Conservation (phyloP, 2,888 invertebrate species). For the Nysson spinosus region DNA sequence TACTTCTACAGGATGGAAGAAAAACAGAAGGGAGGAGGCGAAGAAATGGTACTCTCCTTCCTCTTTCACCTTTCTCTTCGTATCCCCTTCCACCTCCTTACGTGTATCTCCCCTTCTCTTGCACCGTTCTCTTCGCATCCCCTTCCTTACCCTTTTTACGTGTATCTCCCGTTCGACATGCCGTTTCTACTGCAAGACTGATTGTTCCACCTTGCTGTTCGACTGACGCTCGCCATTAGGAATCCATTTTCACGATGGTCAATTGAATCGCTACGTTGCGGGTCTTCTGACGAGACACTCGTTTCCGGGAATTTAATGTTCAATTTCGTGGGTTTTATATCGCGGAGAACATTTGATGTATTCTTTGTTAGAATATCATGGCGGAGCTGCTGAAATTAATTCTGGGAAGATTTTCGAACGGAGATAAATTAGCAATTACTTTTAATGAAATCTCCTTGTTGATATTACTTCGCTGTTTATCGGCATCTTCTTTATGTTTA, state of each 20-base stretch:
- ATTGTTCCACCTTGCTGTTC: constrained; percentile 61
- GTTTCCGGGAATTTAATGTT: constrained; percentile 4
- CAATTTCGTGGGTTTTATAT: no score
- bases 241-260: constrained; percentile 65
- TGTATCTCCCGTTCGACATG: constrained; percentile 47
- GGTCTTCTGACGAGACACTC: neutral
- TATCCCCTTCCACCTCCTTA: constrained; percentile 5
- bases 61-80: constrained; percentile 15
- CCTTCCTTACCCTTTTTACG: constrained; percentile 5
- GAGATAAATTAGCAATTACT: no score
- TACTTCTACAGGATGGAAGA: constrained; percentile 69
- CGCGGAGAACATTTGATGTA: no score
- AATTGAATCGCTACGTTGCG: constrained; percentile 45
- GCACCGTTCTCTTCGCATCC: constrained; percentile 15
- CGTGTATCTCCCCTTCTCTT: neutral
- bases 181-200: constrained; percentile 70
- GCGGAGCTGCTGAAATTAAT: no score
- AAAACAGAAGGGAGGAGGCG: constrained; percentile 63
- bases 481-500: no score
- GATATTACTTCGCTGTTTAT: no score
- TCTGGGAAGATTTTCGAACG: no score
- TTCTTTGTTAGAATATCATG: no score
- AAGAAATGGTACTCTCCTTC: constrained; percentile 35
- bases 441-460: no score
- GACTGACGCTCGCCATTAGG: constrained; percentile 60